A percentile compares a stretch with the other conserved stretches of the same genome.
These are phyloP conservation scores for Drosophila suboccidentalis DNA, from an alignment of 2,888 invertebrate species.

Conservation along the genomic window DNA sequence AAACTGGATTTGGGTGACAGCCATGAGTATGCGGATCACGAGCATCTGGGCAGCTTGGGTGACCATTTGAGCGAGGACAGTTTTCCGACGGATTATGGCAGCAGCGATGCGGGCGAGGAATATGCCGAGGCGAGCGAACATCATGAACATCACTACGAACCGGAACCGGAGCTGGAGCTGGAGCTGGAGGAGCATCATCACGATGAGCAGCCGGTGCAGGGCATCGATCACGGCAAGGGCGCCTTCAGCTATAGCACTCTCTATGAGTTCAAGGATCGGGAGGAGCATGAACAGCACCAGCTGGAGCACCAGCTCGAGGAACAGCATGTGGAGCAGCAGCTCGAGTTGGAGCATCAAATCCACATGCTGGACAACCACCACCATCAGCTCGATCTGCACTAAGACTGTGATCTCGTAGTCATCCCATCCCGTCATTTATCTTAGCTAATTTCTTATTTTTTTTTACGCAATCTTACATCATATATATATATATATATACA, in stretches of 20 bases:
- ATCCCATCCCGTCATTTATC: constrained; percentile 3
- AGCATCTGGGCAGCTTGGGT: constrained; percentile 70
- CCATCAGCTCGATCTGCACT: constrained; percentile 52
- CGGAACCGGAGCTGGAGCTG: constrained; percentile 16
- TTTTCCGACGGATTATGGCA: constrained; percentile 76
- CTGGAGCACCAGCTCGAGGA: constrained; percentile 65
- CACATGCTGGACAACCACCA: constrained; percentile 25
- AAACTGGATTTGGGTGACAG: constrained; percentile 53
- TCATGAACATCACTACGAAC: constrained; percentile 62
- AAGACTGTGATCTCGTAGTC: constrained; percentile 37
- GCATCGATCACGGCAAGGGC: constrained; percentile 84
- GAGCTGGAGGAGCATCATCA: constrained; percentile 42
- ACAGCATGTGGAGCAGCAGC: constrained; percentile 64
- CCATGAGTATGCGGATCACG: constrained; percentile 51
- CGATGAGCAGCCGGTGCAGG: constrained; percentile 75
- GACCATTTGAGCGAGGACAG: constrained; percentile 75
- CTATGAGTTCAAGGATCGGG: constrained; percentile 80
- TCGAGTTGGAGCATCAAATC: constrained; percentile 53
- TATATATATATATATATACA: constrained; percentile 7
- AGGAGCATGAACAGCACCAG: constrained; percentile 65
- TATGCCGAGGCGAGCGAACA: constrained; percentile 71
- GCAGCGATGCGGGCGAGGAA: constrained; percentile 64
- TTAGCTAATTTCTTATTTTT: constrained; percentile 46
- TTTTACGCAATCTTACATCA: constrained; percentile 13
- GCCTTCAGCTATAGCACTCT: constrained; percentile 84